Base-by-base conservation (phyloP, 2,113 vertebrate genomes). In the Bubalus kerabau region DNA sequence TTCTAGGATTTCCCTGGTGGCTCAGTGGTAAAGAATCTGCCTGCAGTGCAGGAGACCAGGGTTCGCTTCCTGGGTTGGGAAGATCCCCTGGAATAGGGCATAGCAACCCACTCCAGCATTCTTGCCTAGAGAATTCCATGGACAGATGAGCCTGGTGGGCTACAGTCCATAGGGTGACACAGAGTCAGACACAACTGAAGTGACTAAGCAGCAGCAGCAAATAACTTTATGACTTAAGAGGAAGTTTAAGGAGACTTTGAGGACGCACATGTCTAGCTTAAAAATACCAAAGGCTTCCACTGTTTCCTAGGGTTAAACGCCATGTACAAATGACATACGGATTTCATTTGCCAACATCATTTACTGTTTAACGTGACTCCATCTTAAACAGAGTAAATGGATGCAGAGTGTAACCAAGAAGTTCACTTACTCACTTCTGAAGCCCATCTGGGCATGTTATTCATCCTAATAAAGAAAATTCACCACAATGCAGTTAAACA, bases 311-410 rank as follows among this genome's bases (percentile, higher is more conserved):
- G 76, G 86, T 97, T 97, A 95, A 96, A 89, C 56, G 43, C 59
- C 92, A 88, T 91, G 88, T 74, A 76, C 83, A 94, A 81, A 97
- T 5, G 94, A 52, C 94, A 52, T 76, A 97, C 48, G 85, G 95
- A 97, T 96, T 97, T 98, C 84, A 81, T 90, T 94, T 94, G 48
- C 13, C 43, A 97, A 36, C 56, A 62, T 93, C 46, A 87, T 92
- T 96, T 96, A 93, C 54, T 0, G 2, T 1, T 87, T 91, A 87
- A 32, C 32, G 74, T 92, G 64, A 59, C 76, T 90, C 78, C 64
- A 59, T 24, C 9, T 14, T 32, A 82, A 81, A 71, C 54, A 82
- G n/a, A 97, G 62, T 3, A 89, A 74, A 43, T 60, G 82, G 74
- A 83, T 30, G 30, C 26, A 16, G 40, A 81, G 17, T 13, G 1